Percentiles rank a stretch among this genome's conserved stretches.
phyloP scores from a whole-genome alignment of 2,888 invertebrate species.

The Caenorhabditis uteleia region DNA sequence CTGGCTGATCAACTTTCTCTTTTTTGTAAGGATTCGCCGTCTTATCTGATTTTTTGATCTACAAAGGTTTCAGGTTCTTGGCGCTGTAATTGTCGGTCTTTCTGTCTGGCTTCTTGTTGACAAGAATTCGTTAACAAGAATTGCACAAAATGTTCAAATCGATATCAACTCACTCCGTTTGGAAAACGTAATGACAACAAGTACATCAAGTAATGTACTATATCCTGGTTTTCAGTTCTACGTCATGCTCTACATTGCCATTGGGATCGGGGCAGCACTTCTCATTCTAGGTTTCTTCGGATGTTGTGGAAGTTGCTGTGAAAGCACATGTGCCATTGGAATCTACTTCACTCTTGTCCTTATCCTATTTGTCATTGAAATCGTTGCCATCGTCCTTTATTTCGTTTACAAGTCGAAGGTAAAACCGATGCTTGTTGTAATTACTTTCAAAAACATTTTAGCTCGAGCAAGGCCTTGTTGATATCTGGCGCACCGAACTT shows the following conservation, averaged over 20 bases:
- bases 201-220: not conserved
- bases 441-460: conserved; percentile 8
- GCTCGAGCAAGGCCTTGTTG: conserved; percentile 37
- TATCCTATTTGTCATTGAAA: conserved; percentile 48
- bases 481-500: conserved; percentile 41
- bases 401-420: conserved; percentile 47
- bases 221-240: conserved; percentile 52
- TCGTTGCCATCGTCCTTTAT: conserved; percentile 52
- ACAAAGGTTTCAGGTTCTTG: conserved; percentile 40
- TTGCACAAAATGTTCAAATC: conserved; percentile 26
- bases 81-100: conserved; percentile 47
- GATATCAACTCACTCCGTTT: conserved; percentile 6
- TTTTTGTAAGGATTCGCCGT: conserved; percentile 41
- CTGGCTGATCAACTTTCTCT: conserved; percentile 50
- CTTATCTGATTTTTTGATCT: not conserved
- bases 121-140: conserved; percentile 20
- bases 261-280: conserved; percentile 50
- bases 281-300: conserved; percentile 60
- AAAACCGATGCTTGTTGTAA: not conserved
- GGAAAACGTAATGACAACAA: not conserved
- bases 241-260: conserved; percentile 46
- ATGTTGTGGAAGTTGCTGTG: conserved; percentile 59
- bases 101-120: conserved; percentile 55
- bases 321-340: conserved; percentile 50
- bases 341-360: conserved; percentile 54